Conservation (phyloP, 1,140 invertebrate genomes). For the Papilio dardanus region DNA sequence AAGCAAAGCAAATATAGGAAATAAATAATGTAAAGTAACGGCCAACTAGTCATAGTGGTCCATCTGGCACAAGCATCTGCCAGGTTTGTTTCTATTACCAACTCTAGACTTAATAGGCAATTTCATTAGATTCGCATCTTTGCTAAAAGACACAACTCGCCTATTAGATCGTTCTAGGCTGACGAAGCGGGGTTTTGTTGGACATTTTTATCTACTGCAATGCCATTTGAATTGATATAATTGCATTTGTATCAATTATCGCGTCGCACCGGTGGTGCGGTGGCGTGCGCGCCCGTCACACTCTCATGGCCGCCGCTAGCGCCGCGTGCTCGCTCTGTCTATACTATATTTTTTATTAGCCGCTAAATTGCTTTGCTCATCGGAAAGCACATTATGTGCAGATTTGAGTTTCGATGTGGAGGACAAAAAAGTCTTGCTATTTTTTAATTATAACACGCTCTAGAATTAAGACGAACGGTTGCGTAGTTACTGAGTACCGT, state of each 20-base stretch:
- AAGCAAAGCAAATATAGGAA: neutral
- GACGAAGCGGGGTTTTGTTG: neutral
- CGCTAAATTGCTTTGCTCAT: slow-evolving; percentile 5
- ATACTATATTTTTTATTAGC: neutral
- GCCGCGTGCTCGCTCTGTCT: slow-evolving; percentile 2
- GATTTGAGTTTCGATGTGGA: neutral
- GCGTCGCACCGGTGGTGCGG: neutral
- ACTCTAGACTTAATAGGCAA: too few relatives aligned
- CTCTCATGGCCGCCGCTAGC: neutral
- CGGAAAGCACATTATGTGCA: slow-evolving; percentile 3
- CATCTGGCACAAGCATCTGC: neutral
- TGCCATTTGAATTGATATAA: neutral
- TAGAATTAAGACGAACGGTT: neutral
- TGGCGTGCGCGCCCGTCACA: slow-evolving; percentile 5
- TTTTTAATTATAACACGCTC: slow-evolving; percentile 3
- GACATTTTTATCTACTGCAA: neutral
- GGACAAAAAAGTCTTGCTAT: slow-evolving; percentile 4
- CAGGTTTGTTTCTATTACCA: neutral
- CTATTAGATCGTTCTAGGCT: neutral
- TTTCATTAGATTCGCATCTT: too few relatives aligned
- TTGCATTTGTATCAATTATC: slow-evolving; percentile 16
- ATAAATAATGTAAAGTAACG: neutral
- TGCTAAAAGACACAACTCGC: too few relatives aligned
- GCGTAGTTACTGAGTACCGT: neutral
- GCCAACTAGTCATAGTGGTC: neutral